Conservation (phyloP, 1,140 invertebrate genomes). For the Acromyrmex heyeri region DNA sequence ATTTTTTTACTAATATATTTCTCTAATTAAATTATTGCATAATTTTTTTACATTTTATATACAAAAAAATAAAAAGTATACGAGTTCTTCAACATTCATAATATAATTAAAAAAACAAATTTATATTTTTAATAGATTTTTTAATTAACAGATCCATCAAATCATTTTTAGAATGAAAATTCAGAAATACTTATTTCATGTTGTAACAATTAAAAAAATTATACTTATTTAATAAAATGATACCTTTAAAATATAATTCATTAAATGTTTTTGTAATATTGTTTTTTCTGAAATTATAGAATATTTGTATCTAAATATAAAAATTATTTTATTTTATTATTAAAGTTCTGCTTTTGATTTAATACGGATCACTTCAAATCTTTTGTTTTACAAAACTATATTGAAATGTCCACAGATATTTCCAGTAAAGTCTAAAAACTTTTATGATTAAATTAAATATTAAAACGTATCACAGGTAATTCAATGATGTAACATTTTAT, state of each 20-base stretch:
- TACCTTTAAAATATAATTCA: not conserved
- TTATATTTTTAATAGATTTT: conserved; percentile 4
- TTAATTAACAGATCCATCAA: not conserved
- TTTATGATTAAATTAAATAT: conserved; percentile 9
- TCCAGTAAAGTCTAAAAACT: not conserved
- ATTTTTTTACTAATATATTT: not conserved
- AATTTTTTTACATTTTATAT: too few relatives aligned
- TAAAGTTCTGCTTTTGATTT: not conserved
- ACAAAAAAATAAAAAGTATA: not conserved
- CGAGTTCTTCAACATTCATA: not conserved
- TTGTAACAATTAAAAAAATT: not conserved
- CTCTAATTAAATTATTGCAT: too few relatives aligned
- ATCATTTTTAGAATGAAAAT: not conserved
- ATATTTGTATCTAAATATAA: not conserved
- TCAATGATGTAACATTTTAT: not conserved
- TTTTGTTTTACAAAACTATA: not conserved
- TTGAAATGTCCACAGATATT: not conserved
- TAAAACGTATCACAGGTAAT: not conserved
- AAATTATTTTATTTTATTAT: not conserved
- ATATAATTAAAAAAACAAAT: not conserved
- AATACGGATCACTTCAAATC: not conserved
- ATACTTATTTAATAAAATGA: not conserved
- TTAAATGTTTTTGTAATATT: too few relatives aligned
- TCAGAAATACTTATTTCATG: not conserved
- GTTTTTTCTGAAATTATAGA: not conserved